Base-by-base conservation (phyloP, 2,888 invertebrate genomes). In the Hemaris fuciformis region DNA sequence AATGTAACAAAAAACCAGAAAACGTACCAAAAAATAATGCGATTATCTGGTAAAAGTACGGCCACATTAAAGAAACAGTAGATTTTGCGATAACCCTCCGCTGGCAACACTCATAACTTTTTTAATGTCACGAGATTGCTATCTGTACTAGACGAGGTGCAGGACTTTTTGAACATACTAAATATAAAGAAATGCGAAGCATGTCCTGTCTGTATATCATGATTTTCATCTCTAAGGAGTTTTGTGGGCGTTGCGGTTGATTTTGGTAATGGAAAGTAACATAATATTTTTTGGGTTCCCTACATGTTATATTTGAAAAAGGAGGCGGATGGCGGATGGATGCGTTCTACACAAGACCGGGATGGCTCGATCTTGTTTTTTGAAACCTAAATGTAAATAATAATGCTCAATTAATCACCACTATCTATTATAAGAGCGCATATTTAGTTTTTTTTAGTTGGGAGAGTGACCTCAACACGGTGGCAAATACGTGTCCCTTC, bases 101-200 rank as follows among this genome's bases (percentile, higher is more conserved):
- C 31, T 31, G 31, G 53, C 31, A 53, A 53, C 43, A 43, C 43
- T 43, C 43, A 22, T 20, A 43, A 20, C 53, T 53, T 53, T 53
- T 53, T 53, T 53, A 48, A 53, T 31, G 27, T 53, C 53, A 53
- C 27, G 18, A 31, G 53, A 53, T 53, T 53, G 53, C 53, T 53
- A 53, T 53, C 53, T 53, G 31, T 53, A 53, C 48, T 53, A 53
- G 53, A 53, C 53, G 53, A 18, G 27, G 15, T 53, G 15, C 53
- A 53, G 27, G 53, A 31, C 53, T 53, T 18, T 53, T 27, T 18
- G 27, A 15, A 10, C n/a, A n/a, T 38, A 38, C 31, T 53, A 27
- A 18, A 53, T 18, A 18, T 20, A 18, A 27, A 31, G 31, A 27
- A 31, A 53, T 53, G 15, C 10, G 27, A 31, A 53, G 18, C 31